Base-by-base conservation (phyloP, 2,888 invertebrate species). In the Drosophila fungiperda region DNA sequence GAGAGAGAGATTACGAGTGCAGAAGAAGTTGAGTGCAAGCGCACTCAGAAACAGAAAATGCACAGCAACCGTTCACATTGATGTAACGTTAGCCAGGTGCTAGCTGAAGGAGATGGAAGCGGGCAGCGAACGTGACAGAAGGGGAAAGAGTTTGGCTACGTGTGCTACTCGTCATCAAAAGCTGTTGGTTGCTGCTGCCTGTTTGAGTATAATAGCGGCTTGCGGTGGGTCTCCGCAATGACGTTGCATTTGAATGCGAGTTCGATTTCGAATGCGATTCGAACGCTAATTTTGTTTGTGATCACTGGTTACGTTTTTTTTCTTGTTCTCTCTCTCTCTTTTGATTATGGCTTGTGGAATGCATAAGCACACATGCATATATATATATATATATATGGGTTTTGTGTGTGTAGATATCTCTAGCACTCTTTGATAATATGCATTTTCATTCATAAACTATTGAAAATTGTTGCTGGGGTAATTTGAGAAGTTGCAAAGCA, bases 221-320 rank as follows among this genome's bases (percentile, higher is more conserved):
- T 78, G 85, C 74, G 89, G 90, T 90, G 90, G 89, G 89, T 90
- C 89, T 79, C 71, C 58, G 63, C 83, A 85, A 83, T 88, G 83
- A 83, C 80, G 73, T 69, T 81, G 87, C 87, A 89, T 78, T 87
- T 87, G 84, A 82, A 84, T 78, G 82, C 61, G 60, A 70, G 68
- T 81, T 89, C 67, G 78, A 76, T 68, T 78, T 68, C 71, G 73
- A 69, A 68, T 83, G 68, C 69, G 64, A 80, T 68, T 69, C 69
- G 77, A 83, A 76, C 84, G 89, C 89, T 78, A 84, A 84, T 86
- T 84, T 86, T 80, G 66, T 84, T 86, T 80, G 62, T 78, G 78
- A 71, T 68, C 63, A 78, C 54, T 63, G 36, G 33, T 60, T 70
- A 57, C 50, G 65, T 75, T 54, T 67, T 62, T 62, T 65, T 66